A percentile compares a stretch with the other conserved stretches of the same genome.
phyloP scores from a whole-genome alignment of 1,140 invertebrate species.

The Drosophila miranda region DNA sequence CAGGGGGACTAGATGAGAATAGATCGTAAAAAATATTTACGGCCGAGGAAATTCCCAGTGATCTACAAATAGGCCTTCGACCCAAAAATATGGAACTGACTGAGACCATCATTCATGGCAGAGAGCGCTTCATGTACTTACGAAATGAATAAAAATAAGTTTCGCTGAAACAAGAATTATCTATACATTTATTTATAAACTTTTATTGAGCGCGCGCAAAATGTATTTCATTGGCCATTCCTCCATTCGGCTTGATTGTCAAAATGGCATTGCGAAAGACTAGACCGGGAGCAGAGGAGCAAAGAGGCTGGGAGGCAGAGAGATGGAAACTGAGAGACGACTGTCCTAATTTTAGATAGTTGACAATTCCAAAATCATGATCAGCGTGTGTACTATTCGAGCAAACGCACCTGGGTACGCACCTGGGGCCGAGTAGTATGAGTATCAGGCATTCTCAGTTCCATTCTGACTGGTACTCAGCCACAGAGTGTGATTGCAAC shows the following conservation, averaged over 20 bases:
- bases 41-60: constrained; percentile 12
- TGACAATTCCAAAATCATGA: too few relatives aligned
- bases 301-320: too few relatives aligned
- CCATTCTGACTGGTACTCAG: background rate
- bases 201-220: constrained; percentile 40
- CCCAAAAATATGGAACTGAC: background rate
- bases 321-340: too few relatives aligned
- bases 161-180: constrained; percentile 13
- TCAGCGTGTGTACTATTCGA: too few relatives aligned
- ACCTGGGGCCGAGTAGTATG: too few relatives aligned
- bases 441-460: background rate
- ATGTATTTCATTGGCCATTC: constrained; percentile 23
- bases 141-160: constrained; percentile 34
- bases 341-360: too few relatives aligned
- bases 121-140: constrained; percentile 4
- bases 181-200: constrained; percentile 43
- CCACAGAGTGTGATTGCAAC: constrained; percentile 2
- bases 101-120: constrained; percentile 11
- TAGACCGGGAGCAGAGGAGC: too few relatives aligned
- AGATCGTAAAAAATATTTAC: constrained; percentile 37
- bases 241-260: constrained; percentile 1
- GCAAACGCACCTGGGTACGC: too few relatives aligned
- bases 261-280: constrained; percentile 16
- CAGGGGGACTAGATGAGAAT: background rate
- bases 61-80: background rate